These are phyloP conservation scores for Neodon shergylaensis DNA, from an alignment of 2,113 vertebrate species.

Conservation along the genomic window DNA sequence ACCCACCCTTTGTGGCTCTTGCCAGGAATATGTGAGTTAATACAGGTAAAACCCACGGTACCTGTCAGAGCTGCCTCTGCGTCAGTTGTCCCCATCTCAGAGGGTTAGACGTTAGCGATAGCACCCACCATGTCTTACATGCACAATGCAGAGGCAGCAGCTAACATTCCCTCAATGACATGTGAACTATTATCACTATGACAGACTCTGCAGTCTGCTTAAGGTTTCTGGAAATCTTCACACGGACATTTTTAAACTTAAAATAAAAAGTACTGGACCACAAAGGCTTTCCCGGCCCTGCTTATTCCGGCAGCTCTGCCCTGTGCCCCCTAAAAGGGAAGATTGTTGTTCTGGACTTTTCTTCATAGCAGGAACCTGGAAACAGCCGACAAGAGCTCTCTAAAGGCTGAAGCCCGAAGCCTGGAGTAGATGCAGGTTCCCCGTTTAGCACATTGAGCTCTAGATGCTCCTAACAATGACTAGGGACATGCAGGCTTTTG, in stretches of 20 bases:
- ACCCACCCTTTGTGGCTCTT: not conserved
- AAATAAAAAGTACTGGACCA: not conserved
- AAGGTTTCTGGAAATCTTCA: not conserved
- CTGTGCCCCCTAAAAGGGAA: not conserved
- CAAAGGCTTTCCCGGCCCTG: not conserved
- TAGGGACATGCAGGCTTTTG: not conserved
- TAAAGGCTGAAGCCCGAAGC: not conserved
- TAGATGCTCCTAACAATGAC: not conserved
- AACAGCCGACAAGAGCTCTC: not conserved
- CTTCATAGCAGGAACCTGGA: not conserved
- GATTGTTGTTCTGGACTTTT: not conserved
- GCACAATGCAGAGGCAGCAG: no score
- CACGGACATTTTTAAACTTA: not conserved
- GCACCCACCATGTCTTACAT: not conserved
- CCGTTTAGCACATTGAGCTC: not conserved
- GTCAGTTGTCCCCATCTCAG: not conserved
- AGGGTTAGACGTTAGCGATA: not conserved
- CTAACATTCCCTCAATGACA: not conserved
- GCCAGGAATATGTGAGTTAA: not conserved
- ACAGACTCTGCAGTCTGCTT: not conserved
- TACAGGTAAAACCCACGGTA: not conserved
- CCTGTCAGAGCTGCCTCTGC: accelerated
- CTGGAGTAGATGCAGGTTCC: not conserved
- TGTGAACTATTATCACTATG: not conserved
- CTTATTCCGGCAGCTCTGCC: not conserved